A percentile compares a stretch with the other conserved stretches of the same genome.
Evolutionary conservation across 2,888 invertebrate species (phyloP).

Genomic region (Mallateleia sp.): DNA sequence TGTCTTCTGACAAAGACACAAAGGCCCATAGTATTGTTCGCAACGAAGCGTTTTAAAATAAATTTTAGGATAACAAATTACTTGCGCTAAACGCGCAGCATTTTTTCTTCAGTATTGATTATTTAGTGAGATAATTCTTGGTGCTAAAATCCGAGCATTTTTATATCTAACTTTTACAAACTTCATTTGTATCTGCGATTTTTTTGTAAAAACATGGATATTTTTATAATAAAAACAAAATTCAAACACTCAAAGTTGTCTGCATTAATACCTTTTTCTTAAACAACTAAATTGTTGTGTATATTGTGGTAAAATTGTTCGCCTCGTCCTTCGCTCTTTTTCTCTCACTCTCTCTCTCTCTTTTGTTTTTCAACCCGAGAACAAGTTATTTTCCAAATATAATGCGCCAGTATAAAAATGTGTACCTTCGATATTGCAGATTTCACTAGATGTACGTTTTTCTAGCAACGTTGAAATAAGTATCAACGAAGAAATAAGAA

Average conservation of each 20-base stretch:
- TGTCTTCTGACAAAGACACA: neutral
- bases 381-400: slow-evolving; percentile 2
- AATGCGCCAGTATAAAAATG: neutral
- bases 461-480: slow-evolving; percentile 12
- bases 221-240: slow-evolving; percentile 60
- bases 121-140: slow-evolving; percentile 63
- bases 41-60: slow-evolving; percentile 1
- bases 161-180: slow-evolving; percentile 30
- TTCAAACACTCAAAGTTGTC: neutral
- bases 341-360: slow-evolving; percentile 1
- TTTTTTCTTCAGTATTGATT: slow-evolving; percentile 68
- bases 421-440: slow-evolving; percentile 29
- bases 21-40: neutral
- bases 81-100: neutral
- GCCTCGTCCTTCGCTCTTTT: neutral
- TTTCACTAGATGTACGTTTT: slow-evolving; percentile 29
- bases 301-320: no score
- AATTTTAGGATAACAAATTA: slow-evolving; percentile 22
- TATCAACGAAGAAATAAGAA: slow-evolving; percentile 25
- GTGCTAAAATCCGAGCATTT: slow-evolving; percentile 50
- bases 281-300: no score
- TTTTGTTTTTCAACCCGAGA: slow-evolving; percentile 4
- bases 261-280: neutral
- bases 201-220: slow-evolving; percentile 42
- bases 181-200: slow-evolving; percentile 45